Evolutionary conservation across 2,113 vertebrate species (phyloP), one percentile per base, ranked within the genome.

Genomic region (Pseudonaja textilis): DNA sequence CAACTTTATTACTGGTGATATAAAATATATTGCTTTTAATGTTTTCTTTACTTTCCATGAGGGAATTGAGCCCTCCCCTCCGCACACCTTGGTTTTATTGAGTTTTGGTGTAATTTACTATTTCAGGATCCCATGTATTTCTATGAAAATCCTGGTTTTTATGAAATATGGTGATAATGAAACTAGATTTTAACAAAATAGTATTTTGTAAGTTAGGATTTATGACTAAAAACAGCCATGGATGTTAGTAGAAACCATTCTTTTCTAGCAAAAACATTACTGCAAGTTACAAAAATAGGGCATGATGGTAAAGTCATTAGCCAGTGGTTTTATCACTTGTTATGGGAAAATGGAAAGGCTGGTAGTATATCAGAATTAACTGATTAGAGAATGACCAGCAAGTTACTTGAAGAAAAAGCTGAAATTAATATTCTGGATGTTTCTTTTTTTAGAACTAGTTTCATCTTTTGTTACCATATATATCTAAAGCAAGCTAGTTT

Each of bases 1-100:
- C 91, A 95, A 87, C 88, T 94, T 96, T 94, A 94, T 96, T 95
- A 94, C 89, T 95, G 93, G 85, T 34, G 47, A 88, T 95, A 52
- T 56, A 56, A 8, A 93, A 69, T 97, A 81, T 81, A 93, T 86
- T 89, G 69, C 61, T 74, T 45, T 95, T 5, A 94, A 1, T 34
- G 85, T 89, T 26, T 91, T 88, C 90, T 89, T 94, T 88, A 64
- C 26, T 29, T 29, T 29, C 18, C 87, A 50, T 54, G 29, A 29
- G 34, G 45, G 55, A 50, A 20, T 11, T 18, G 39, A 39, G 0
- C 29, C 12, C 61, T 1, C 12, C 0, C 61, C 64, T 34, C 29
- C 14, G 12, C 64, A 42, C 1, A n/a, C 9, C 87, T 92, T 1
- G 0, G 47, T 88, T 91, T 89, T 9, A 29, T 3, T 0, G 0